Evolutionary conservation across 2,797 vertebrate genomes (phyloP).

Genomic region (Varecia variegata): DNA sequence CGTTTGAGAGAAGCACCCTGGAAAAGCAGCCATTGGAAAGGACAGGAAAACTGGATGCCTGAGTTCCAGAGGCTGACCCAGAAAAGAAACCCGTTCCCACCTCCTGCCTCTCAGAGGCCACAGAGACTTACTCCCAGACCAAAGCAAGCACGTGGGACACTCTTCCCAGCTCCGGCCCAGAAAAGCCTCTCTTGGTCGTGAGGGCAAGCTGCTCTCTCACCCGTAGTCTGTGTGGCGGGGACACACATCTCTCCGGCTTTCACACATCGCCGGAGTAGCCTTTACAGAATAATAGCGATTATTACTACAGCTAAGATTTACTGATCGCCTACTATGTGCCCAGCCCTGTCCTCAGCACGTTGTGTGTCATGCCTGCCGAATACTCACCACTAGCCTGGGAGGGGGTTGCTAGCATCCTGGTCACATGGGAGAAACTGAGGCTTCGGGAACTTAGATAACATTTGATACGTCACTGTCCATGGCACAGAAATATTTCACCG

Average conservation of each 20-base stretch:
- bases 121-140: not conserved
- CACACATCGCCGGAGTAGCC: not conserved
- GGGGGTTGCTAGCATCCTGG: not conserved
- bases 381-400: too few species aligned
- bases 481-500: not conserved
- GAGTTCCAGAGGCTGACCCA: not conserved
- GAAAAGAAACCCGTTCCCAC: not conserved
- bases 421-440: not conserved
- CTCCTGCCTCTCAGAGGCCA: not conserved
- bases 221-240: not conserved
- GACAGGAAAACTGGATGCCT: not conserved
- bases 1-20: not conserved
- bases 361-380: not conserved
- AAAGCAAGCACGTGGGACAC: not conserved
- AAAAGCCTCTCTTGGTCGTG: not conserved
- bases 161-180: not conserved
- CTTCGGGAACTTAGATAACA: not conserved
- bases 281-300: not conserved
- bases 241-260: not conserved
- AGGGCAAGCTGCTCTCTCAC: not conserved
- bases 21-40: not conserved
- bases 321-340: fast-evolving
- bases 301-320: not conserved
- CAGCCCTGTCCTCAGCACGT: not conserved
- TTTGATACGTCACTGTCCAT: not conserved